These are phyloP conservation scores for Hoplodrina blanda DNA, from an alignment of 2,888 invertebrate genomes.

Conservation along the genomic window DNA sequence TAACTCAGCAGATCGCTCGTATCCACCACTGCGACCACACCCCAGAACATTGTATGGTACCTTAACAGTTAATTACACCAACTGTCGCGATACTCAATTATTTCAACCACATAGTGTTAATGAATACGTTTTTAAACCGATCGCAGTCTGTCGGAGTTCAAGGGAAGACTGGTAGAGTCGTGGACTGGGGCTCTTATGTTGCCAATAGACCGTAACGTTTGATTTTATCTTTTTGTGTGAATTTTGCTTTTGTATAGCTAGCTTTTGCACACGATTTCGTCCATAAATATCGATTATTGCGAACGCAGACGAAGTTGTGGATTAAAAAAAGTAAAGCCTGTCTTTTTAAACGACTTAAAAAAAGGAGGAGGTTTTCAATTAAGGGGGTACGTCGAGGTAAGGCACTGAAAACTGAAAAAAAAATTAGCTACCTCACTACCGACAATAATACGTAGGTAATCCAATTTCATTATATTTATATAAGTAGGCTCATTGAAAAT, in stretches of 20 bases:
- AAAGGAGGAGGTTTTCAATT: too few relatives aligned
- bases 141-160: constrained; percentile 44
- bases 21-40: constrained; percentile 44
- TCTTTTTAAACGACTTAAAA: too few relatives aligned
- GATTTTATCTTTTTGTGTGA: background rate
- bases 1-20: constrained; percentile 20
- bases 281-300: too few relatives aligned
- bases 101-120: constrained; percentile 47
- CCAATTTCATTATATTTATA: too few relatives aligned
- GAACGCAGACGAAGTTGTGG: too few relatives aligned
- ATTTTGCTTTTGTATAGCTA: background rate
- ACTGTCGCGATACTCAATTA: constrained; percentile 67
- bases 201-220: background rate
- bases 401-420: too few relatives aligned
- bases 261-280: too few relatives aligned
- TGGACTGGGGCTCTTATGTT: background rate
- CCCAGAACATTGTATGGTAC: constrained; percentile 46
- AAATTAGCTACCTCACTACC: too few relatives aligned
- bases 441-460: too few relatives aligned
- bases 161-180: constrained; percentile 17
- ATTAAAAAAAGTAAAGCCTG: too few relatives aligned
- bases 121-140: constrained; percentile 56
- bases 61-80: constrained; percentile 64
- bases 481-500: too few relatives aligned
- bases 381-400: too few relatives aligned